Base-by-base conservation (phyloP, 2,888 invertebrate species). In the Vesta saturnalis region DNA sequence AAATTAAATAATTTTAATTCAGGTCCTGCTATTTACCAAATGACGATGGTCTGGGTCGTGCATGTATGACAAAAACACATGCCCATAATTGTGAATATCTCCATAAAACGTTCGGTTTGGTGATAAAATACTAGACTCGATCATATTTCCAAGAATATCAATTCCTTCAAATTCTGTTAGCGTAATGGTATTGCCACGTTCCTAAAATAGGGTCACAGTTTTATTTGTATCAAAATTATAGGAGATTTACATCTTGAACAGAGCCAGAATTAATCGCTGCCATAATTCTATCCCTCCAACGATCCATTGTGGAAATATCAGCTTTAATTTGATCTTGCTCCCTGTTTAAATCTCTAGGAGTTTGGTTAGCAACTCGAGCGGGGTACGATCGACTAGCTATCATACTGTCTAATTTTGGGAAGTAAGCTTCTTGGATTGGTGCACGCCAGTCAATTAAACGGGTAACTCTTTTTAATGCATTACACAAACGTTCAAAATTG, bases 11-110 rank as follows among this genome's bases (percentile, higher is more conserved):
- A 30, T 30, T 30, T 30, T n/a, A 57, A 19, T n/a, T n/a, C n/a
- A n/a, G n/a, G n/a, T n/a, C n/a, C n/a, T n/a, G n/a, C n/a, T n/a
- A 21, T 84, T 84, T 79, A 91, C 92, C 85, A 91, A 82, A 79
- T 91, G 90, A 67, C 90, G 86, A 79, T 91, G 90, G 81, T 94
- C 93, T 0, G 94, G 94, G 82, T 95, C 95, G 78, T 95, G 94
- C 1, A 90, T 84, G 80, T 90, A 91, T 0, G 93, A 89, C 70
- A 94, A 88, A 78, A 93, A 87, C 2, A 93, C 89, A 78, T 95
- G 95, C 0, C 94, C 94, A 85, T 91, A 87, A 83, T 95, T 95
- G 84, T 95, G 95, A 43, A 94, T 77, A 82, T 94, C 91, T 0
- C 95, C 95, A 79, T 94, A 94, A 78, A 91, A 86, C 35, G 85